Conservation (phyloP, 2,113 vertebrate species). For the Erpornis zantholeuca region DNA sequence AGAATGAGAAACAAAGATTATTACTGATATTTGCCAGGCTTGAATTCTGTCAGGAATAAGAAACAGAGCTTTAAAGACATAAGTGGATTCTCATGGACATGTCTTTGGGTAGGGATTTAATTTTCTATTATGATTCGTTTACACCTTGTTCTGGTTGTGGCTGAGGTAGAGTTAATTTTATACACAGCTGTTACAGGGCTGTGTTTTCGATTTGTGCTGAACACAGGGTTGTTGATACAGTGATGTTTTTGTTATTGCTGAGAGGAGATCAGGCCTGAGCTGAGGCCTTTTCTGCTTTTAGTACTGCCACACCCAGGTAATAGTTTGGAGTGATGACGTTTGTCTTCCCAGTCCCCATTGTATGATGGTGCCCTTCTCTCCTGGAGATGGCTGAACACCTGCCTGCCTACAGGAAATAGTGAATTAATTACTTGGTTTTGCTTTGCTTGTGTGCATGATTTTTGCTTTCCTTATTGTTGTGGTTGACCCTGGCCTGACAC, state of each 20-base stretch:
- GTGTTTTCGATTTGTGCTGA: neutral
- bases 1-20: neutral
- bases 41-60: neutral
- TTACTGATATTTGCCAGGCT: neutral
- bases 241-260: neutral
- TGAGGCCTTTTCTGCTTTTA: neutral
- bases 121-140: neutral
- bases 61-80: neutral
- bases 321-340: neutral
- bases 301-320: neutral
- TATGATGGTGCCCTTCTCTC: accelerated
- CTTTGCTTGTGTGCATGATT: neutral
- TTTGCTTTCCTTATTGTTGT: neutral
- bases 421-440: neutral
- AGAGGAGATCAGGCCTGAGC: neutral
- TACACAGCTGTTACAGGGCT: neutral
- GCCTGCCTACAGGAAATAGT: neutral
- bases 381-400: neutral
- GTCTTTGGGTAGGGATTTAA: neutral
- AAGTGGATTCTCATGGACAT: neutral
- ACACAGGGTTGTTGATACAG: neutral
- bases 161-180: neutral
- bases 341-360: neutral
- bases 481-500: neutral
- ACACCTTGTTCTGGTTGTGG: neutral